Evolutionary conservation across 2,113 vertebrate species (phyloP).

Genomic region (Hydropotes inermis): DNA sequence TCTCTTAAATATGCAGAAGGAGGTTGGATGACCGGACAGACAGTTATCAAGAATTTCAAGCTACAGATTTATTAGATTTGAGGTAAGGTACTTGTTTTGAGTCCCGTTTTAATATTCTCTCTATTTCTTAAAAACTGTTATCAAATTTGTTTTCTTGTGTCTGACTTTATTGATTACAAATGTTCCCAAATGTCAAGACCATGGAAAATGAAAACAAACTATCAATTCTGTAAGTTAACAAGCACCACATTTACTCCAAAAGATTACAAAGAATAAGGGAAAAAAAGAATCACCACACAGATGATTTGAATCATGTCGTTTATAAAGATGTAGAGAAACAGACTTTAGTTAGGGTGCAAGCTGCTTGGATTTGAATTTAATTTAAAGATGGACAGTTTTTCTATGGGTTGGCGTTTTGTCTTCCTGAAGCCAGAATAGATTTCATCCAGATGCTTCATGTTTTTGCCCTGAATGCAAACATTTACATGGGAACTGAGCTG

Average conservation of each 20-base stretch:
- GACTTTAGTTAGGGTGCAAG: conserved; percentile 58
- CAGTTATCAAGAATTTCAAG: conserved; percentile 11
- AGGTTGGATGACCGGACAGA: not conserved
- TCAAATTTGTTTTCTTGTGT: conserved; percentile 67
- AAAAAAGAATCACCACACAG: conserved; percentile 42
- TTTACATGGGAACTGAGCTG: conserved; percentile 64
- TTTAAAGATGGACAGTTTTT: conserved; percentile 61
- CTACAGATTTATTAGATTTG: conserved; percentile 40
- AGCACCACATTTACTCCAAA: conserved; percentile 65
- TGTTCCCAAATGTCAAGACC: conserved; percentile 66
- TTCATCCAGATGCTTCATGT: conserved; percentile 64
- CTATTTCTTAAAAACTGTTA: conserved; percentile 60
- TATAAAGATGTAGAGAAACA: conserved; percentile 68
- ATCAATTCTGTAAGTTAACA: conserved; percentile 70
- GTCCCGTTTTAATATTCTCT: conserved; percentile 59
- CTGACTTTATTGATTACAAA: conserved; percentile 64
- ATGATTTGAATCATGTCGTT: conserved; percentile 74
- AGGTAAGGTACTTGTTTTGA: conserved; percentile 16
- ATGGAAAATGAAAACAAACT: conserved; percentile 65
- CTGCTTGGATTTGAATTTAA: conserved; percentile 63
- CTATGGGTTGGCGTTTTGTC: conserved; percentile 55
- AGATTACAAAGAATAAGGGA: conserved; percentile 33
- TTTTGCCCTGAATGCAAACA: conserved; percentile 60
- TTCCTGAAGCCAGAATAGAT: conserved; percentile 61
- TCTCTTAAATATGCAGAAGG: not conserved